Evolutionary conservation across 1,140 invertebrate species (phyloP).

Genomic region (Oedothorax gibbosus): DNA sequence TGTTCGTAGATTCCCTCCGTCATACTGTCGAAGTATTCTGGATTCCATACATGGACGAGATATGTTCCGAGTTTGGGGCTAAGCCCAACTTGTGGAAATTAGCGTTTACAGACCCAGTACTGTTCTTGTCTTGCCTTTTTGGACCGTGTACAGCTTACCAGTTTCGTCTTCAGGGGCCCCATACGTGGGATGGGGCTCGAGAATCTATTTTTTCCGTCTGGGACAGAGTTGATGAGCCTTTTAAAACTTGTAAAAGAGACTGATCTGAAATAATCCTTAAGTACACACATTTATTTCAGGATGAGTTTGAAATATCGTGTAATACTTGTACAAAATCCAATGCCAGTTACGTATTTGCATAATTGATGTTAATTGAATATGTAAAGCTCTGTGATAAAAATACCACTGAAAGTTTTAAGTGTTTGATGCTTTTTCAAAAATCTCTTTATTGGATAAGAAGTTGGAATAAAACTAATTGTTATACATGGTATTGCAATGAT

Average conservation of each 20-base stretch:
- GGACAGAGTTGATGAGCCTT: constrained; percentile 61
- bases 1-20: neutral
- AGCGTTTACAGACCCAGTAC: constrained; percentile 65
- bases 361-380: no score
- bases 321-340: no score
- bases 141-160: constrained; percentile 69
- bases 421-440: no score
- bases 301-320: no score
- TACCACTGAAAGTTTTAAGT: no score
- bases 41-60: constrained; percentile 66
- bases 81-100: constrained; percentile 67
- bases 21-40: constrained; percentile 68
- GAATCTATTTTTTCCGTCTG: constrained; percentile 65
- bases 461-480: no score
- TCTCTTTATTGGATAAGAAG: no score
- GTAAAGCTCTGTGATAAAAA: no score
- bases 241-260: constrained; percentile 55
- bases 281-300: no score
- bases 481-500: no score
- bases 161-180: constrained; percentile 68
- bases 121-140: constrained; percentile 66
- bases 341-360: no score
- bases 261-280: neutral
- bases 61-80: constrained; percentile 67
- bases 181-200: constrained; percentile 68